Evolutionary conservation across 2,113 vertebrate species (phyloP).

Genomic region (Ophthalmolycus amberensis): DNA sequence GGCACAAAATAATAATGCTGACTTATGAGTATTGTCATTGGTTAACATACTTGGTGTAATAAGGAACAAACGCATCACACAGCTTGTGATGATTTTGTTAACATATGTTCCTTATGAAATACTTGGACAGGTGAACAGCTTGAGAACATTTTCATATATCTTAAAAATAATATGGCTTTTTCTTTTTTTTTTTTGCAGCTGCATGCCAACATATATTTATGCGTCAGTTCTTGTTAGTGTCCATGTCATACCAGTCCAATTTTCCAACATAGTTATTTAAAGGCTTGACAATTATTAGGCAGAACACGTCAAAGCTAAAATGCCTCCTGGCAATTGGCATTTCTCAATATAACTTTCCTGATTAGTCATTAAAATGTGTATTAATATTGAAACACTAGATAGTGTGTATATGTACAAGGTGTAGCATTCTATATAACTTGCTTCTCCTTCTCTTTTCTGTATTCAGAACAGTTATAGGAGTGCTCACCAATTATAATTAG

Average conservation of each 20-base stretch:
- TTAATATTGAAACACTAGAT: constrained; percentile 21
- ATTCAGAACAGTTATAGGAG: constrained; percentile 26
- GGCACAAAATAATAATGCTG: constrained; percentile 2
- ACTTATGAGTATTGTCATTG: constrained; percentile 9
- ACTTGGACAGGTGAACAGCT: not conserved
- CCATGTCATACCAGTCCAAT: constrained; percentile 11
- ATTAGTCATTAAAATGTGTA: constrained; percentile 40
- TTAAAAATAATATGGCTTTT: not conserved
- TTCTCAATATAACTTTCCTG: constrained; percentile 29
- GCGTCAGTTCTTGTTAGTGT: constrained; percentile 35
- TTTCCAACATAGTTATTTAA: constrained; percentile 47
- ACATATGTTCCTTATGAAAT: constrained; percentile 9
- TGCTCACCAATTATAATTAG: constrained; percentile 59
- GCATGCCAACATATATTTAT: constrained; percentile 31
- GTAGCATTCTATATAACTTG: constrained; percentile 6
- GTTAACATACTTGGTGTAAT: not conserved
- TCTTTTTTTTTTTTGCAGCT: not conserved
- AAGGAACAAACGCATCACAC: constrained; percentile 16
- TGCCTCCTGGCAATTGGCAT: constrained; percentile 30
- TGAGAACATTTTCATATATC: constrained; percentile 10
- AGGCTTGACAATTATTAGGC: constrained; percentile 23
- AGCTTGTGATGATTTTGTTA: not conserved
- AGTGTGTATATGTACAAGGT: constrained; percentile 8
- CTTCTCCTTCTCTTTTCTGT: constrained; percentile 22
- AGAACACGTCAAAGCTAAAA: constrained; percentile 35